Base-by-base conservation (phyloP, 2,888 invertebrate species). In the Eremobia ochroleuca region DNA sequence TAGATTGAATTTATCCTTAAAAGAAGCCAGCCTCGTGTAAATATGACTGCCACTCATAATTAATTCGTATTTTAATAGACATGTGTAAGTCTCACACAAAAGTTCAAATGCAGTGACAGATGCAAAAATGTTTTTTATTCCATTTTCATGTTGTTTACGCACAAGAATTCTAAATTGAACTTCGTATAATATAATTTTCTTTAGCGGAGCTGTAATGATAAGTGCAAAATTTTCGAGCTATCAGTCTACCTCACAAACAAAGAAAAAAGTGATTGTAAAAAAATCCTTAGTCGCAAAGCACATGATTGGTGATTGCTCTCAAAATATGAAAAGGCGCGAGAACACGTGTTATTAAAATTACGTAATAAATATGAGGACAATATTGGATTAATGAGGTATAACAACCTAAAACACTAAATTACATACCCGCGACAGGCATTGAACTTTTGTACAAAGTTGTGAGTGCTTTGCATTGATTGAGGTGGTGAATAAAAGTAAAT, bases 401-500 rank as follows among this genome's bases (percentile, higher is more conserved):
- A 40, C 43, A 49, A 31, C 34, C 15, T 66, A 40, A 34, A 61
- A 55, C 28, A 69, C 28, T 59, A 59, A 66, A 66, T 58, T 69
- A 62, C 34, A 55, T 64, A 74, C 59, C 69, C 71, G 81, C 85
- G 84, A 87, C 92, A 93, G 92, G 93, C 92, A 90, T 94, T 95
- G 93, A 95, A 94, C 94, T 95, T 95, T 95, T 94, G 95, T 95
- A 95, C 95, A 95, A 95, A 95, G 95, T 95, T 95, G 95, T 94
- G 91, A 89, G 87, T 90, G 89, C 83, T 86, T 85, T 86, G 81
- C 73, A 82, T 87, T 87, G 81, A 84, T 75, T 80, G 62, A 46
- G 87, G 89, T 91, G 90, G 82, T 81, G 89, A 90, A 90, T 83
- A 77, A 87, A 88, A 85, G 87, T 70, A 72, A 52, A 66, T 73